Percentiles rank a stretch among this genome's conserved stretches.
phyloP scores from a whole-genome alignment of 30 jellyfish, hydroid and myxozoan genomes.

The Turritopsis rubra region DNA sequence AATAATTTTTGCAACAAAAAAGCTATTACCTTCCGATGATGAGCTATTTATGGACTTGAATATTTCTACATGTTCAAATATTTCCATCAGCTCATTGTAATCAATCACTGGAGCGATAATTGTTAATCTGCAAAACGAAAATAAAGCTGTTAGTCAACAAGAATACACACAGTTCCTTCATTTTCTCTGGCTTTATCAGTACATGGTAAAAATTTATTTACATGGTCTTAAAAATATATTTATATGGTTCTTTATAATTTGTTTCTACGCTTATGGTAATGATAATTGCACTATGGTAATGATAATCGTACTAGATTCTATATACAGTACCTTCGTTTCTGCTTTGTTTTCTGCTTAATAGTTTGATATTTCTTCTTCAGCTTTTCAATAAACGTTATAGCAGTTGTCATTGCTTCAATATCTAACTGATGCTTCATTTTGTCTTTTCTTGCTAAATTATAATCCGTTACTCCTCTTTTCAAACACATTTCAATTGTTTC shows the following conservation, averaged over 20 bases:
- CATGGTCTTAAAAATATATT: too few relatives aligned
- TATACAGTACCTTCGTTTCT: neutral
- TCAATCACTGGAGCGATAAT: neutral
- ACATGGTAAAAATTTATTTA: too few relatives aligned
- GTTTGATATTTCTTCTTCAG: neutral
- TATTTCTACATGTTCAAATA: neutral
- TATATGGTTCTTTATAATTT: neutral
- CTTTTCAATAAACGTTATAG: neutral
- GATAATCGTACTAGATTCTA: too few relatives aligned
- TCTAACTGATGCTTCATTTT: neutral
- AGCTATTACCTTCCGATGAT: neutral
- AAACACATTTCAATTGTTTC: too few relatives aligned
- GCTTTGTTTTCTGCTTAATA: neutral
- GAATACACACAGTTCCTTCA: too few relatives aligned
- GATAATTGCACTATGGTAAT: too few relatives aligned
- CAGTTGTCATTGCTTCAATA: neutral
- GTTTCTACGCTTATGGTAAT: neutral
- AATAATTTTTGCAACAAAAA: too few relatives aligned
- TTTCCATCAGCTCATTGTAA: neutral
- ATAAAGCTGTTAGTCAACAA: too few relatives aligned
- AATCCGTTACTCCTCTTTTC: too few relatives aligned
- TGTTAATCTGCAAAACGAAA: neutral
- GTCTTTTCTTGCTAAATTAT: neutral
- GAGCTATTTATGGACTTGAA: neutral
- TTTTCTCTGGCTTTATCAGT: too few relatives aligned